Evolutionary conservation across 2,113 vertebrate species (phyloP).

Genomic region (Chrysochloris asiatica): DNA sequence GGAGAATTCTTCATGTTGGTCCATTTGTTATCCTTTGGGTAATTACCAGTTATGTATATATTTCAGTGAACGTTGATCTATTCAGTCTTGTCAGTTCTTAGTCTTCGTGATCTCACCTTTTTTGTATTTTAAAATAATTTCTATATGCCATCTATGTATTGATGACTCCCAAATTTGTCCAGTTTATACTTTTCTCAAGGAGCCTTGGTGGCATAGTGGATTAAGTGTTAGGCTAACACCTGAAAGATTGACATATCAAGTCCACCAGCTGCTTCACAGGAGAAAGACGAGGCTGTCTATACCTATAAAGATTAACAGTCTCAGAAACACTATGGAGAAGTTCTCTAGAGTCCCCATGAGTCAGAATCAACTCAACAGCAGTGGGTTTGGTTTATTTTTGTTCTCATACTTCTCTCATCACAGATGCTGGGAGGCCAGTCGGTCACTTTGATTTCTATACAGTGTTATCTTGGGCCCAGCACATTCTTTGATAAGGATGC

Average conservation of each 20-base stretch:
- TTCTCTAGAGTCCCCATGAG: too few relatives aligned
- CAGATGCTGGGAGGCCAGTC: neutral
- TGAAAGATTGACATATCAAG: too few relatives aligned
- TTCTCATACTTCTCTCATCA: neutral
- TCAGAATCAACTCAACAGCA: too few relatives aligned
- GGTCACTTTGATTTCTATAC: neutral
- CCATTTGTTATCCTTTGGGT: neutral
- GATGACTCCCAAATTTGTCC: neutral
- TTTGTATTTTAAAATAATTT: too few relatives aligned
- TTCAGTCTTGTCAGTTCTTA: neutral
- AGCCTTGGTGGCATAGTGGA: too few relatives aligned
- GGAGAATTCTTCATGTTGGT: neutral
- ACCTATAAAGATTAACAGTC: too few relatives aligned
- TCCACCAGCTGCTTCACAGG: too few relatives aligned
- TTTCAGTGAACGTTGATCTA: neutral
- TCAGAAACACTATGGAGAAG: too few relatives aligned
- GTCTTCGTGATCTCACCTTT: neutral
- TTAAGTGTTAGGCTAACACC: too few relatives aligned
- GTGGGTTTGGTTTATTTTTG: too few relatives aligned
- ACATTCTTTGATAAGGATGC: neutral
- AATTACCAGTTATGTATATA: neutral
- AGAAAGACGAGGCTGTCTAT: too few relatives aligned
- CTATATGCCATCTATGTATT: neutral
- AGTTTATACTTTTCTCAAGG: neutral
- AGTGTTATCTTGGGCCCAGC: neutral